A percentile compares a stretch with the other conserved stretches of the same genome.
These are phyloP conservation scores for Brachionus rubens DNA, from an alignment of 1,140 invertebrate genomes.

Conservation along the genomic window DNA sequence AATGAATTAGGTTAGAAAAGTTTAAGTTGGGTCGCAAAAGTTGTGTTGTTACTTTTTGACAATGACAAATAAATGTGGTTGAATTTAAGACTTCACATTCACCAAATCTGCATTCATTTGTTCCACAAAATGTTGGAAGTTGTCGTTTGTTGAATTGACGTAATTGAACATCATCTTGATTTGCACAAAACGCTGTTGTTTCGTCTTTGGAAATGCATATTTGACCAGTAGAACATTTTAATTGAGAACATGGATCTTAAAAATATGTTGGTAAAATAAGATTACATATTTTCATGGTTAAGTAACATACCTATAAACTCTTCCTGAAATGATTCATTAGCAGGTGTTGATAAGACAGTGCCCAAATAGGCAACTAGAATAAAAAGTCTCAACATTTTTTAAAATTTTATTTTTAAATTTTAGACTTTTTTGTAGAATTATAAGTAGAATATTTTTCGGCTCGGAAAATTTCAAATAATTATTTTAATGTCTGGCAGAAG, in stretches of 20 bases:
- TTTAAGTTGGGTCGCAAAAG: too few relatives aligned
- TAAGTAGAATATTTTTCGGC: too few relatives aligned
- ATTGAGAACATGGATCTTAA: constrained; percentile 1
- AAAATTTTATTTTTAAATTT: not conserved
- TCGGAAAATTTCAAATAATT: too few relatives aligned
- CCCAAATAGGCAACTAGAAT: not conserved
- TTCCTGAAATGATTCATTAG: not conserved
- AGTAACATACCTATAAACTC: constrained; percentile 25
- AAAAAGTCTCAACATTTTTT: not conserved
- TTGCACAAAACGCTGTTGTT: not conserved
- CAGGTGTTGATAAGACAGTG: not conserved
- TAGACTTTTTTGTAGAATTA: not conserved
- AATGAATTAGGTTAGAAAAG: not conserved
- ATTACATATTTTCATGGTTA: too few relatives aligned
- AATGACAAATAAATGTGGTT: constrained; percentile 29
- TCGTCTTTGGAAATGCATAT: constrained; percentile 12
- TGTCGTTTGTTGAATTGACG: not conserved
- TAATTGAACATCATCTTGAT: not conserved
- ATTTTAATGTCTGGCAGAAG: too few relatives aligned
- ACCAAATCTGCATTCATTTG: constrained; percentile 42
- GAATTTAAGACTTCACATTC: constrained; percentile 42
- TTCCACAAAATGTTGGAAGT: constrained; percentile 22
- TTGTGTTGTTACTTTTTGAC: not conserved
- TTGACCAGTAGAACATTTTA: not conserved
- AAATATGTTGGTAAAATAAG: not conserved